Evolutionary conservation across 2,888 invertebrate genomes (phyloP).

Genomic region (Ectemnius cavifrons): DNA sequence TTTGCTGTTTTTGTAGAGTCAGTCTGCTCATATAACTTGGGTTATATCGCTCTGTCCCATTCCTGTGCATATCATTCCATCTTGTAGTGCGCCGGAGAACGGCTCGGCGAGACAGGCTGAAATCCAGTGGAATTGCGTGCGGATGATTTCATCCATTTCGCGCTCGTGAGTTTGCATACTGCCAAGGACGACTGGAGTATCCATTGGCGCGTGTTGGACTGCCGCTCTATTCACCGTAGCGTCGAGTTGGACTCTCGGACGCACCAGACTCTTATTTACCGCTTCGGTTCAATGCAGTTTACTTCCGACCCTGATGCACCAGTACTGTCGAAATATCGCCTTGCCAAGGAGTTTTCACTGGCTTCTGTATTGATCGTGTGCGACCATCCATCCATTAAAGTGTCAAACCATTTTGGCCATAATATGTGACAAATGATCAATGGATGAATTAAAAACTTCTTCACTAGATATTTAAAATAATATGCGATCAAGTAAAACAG

Average conservation of each 20-base stretch:
- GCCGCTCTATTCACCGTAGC: neutral
- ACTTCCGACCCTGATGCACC: neutral
- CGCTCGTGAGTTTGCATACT: conserved; percentile 58
- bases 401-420: too few relatives aligned
- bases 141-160: conserved; percentile 65
- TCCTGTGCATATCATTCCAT: neutral
- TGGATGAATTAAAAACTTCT: too few relatives aligned
- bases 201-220: neutral
- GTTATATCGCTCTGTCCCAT: neutral
- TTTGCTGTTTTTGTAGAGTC: neutral
- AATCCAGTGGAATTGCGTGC: conserved; percentile 50
- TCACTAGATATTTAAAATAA: too few relatives aligned
- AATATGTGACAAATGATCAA: too few relatives aligned
- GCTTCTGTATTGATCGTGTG: too few relatives aligned
- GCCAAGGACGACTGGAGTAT: conserved; percentile 55
- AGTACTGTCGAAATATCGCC: too few relatives aligned
- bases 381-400: too few relatives aligned
- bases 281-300: conserved; percentile 10
- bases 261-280: conserved; percentile 4
- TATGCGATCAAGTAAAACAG: too few relatives aligned
- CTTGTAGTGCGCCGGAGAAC: conserved; percentile 4
- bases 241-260: neutral
- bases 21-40: neutral
- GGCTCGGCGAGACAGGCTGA: neutral
- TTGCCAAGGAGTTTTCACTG: too few relatives aligned